These are phyloP conservation scores for Cyclargus thomasi DNA, from an alignment of 1,140 invertebrate genomes.

Conservation along the genomic window DNA sequence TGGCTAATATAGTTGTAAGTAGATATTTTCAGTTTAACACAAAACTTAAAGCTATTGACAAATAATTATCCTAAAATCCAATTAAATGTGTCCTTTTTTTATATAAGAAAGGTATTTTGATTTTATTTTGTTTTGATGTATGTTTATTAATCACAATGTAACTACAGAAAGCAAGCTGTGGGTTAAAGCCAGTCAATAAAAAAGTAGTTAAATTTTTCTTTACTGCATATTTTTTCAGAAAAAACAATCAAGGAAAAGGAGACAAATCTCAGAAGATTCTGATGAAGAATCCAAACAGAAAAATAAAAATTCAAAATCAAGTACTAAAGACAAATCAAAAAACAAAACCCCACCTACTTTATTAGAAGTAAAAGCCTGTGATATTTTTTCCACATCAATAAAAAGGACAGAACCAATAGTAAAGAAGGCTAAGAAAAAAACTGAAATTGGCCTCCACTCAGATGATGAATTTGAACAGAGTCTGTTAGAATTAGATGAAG, in stretches of 20 bases:
- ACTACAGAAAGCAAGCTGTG: too few species aligned
- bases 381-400: slow-evolving; percentile 60
- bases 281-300: slow-evolving; percentile 60
- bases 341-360: slow-evolving; percentile 30
- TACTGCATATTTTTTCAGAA: slow-evolving; percentile 32
- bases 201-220: neutral
- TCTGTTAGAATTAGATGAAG: slow-evolving; percentile 77
- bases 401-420: slow-evolving; percentile 62
- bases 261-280: slow-evolving; percentile 51
- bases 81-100: too few species aligned
- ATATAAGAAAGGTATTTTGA: too few species aligned
- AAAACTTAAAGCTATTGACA: too few species aligned
- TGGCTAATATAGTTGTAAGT: neutral
- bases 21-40: too few species aligned
- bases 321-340: slow-evolving; percentile 31
- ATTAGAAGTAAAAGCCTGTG: slow-evolving; percentile 54
- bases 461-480: slow-evolving; percentile 83
- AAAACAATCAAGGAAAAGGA: slow-evolving; percentile 50
- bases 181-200: neutral
- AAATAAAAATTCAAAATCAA: slow-evolving; percentile 40
- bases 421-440: slow-evolving; percentile 58
- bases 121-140: too few species aligned
- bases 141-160: too few species aligned
- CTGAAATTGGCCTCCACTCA: slow-evolving; percentile 76
- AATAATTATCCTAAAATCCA: too few species aligned